phyloP scores from a whole-genome alignment of 2,113 vertebrate species.

The Megaceryle maxima region DNA sequence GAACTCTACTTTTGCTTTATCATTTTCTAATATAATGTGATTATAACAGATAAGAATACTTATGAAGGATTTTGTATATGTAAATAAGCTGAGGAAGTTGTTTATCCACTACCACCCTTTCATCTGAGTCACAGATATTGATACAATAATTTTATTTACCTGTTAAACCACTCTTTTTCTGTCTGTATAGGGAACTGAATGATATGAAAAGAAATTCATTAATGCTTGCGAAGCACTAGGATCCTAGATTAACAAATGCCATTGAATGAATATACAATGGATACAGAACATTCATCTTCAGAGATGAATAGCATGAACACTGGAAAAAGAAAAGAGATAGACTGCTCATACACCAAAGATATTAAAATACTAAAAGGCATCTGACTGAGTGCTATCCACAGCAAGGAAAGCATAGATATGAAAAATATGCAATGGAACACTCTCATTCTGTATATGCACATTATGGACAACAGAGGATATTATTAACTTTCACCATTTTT shows the following conservation, averaged over 20 bases:
- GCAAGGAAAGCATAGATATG: not conserved
- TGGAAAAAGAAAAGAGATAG: not conserved
- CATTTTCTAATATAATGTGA: not conserved
- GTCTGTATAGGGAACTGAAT: not conserved
- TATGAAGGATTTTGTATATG: not conserved
- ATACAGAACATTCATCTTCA: not conserved
- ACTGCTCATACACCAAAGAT: not conserved
- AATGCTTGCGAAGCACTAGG: not conserved
- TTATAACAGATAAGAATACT: not conserved
- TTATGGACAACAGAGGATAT: not conserved
- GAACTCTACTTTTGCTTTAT: not conserved
- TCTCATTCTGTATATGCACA: not conserved
- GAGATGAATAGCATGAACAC: accelerated
- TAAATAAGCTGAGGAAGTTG: not conserved
- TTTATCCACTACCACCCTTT: not conserved
- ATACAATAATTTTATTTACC: not conserved
- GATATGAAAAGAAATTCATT: not conserved
- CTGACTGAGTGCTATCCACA: not conserved
- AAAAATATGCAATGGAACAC: not conserved
- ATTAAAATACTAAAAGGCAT: not conserved
- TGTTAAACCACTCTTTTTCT: not conserved
- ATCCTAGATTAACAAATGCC: not conserved
- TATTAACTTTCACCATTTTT: not conserved
- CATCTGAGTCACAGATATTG: not conserved
- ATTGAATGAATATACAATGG: not conserved